Evolutionary conservation across 2,797 vertebrate genomes (phyloP).

Genomic region (Sebastes hubbsi): DNA sequence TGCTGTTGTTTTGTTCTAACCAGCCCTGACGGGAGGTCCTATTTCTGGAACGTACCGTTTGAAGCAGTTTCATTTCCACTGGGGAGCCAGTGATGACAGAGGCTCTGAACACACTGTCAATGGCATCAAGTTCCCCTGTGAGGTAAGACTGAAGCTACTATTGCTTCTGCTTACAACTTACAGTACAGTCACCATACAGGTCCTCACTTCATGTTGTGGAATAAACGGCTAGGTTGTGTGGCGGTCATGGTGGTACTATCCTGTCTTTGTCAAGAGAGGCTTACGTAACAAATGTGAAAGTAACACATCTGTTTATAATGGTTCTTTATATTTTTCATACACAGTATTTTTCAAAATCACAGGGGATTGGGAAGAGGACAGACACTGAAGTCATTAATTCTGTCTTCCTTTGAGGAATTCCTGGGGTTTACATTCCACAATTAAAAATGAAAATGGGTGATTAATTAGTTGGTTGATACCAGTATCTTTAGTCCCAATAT

Average conservation of each 20-base stretch:
- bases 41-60: slow-evolving; percentile 89
- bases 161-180: neutral
- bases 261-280: neutral
- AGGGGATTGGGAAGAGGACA: neutral
- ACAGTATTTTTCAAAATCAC: neutral
- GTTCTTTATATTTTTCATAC: neutral
- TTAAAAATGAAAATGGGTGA: neutral
- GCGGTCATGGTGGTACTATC: neutral
- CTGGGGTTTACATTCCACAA: neutral
- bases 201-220: neutral
- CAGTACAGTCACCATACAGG: neutral
- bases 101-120: slow-evolving; percentile 93
- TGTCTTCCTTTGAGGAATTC: neutral
- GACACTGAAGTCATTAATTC: neutral
- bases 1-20: neutral
- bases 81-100: slow-evolving; percentile 88
- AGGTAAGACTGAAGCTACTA: slow-evolving; percentile 86
- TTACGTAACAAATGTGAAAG: neutral
- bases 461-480: neutral
- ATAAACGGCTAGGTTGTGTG: neutral
- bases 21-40: slow-evolving; percentile 91
- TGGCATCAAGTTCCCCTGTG: slow-evolving; percentile 86
- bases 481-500: neutral
- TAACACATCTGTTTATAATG: neutral
- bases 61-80: slow-evolving; percentile 95